phyloP scores from a whole-genome alignment of 2,888 invertebrate species.

The Steinernema scapterisci region DNA sequence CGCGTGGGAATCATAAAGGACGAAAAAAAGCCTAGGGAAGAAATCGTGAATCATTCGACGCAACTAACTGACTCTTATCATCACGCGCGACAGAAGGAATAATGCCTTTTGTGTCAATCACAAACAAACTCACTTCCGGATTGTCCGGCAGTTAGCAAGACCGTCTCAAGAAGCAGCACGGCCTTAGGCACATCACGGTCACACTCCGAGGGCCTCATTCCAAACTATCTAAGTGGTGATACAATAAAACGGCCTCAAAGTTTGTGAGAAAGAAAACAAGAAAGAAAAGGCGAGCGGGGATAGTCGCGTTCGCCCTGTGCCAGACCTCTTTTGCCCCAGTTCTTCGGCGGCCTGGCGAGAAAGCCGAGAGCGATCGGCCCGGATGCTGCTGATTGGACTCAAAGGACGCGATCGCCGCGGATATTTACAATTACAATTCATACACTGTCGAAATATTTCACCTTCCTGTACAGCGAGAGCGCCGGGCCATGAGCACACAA shows the following conservation, averaged over 20 bases:
- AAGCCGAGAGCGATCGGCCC: constrained; percentile 24
- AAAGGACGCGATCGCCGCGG: constrained; percentile 24
- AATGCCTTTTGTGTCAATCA: too few species aligned
- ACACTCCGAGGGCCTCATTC: not conserved
- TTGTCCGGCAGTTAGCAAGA: too few species aligned
- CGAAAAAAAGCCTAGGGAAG: not conserved
- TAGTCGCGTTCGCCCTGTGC: not conserved
- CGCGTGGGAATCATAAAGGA: not conserved
- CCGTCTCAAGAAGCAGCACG: too few species aligned
- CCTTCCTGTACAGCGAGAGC: not conserved
- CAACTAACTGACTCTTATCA: too few species aligned
- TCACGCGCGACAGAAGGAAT: too few species aligned
- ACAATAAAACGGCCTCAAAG: not conserved
- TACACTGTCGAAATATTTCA: constrained; percentile 19
- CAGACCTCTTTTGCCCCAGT: not conserved
- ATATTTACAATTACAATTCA: constrained; percentile 30
- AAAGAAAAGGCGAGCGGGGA: not conserved
- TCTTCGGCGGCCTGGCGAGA: not conserved
- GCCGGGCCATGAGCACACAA: not conserved
- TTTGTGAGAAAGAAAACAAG: not conserved
- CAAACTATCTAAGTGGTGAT: constrained; percentile 9
- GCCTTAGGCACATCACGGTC: too few species aligned
- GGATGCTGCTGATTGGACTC: constrained; percentile 9
- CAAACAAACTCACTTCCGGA: too few species aligned
- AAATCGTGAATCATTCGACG: not conserved